Evolutionary conservation across 2,797 vertebrate species (phyloP), one percentile per base, ranked within the genome.

Genomic region (Lacerta viridis): DNA sequence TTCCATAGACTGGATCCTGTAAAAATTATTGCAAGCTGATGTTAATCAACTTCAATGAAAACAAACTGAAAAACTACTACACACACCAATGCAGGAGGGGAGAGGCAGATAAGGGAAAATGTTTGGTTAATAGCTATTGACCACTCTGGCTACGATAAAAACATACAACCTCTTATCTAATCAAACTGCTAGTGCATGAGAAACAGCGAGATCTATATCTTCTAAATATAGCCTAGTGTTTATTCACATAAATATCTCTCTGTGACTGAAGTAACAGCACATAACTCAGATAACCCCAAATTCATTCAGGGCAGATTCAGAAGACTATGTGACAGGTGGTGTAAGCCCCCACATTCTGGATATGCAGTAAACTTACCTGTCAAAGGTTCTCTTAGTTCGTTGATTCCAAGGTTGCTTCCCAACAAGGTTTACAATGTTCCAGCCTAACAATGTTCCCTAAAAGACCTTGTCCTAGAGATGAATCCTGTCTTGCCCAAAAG

Each of bases 1-100:
- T 99, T 50, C 99, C 98, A 94, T 99, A 99, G 82, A 99, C 97
- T 23, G 99, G 99, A 93, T 99, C 99, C 99, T 99, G 94, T 69
- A 88, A 92, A 94, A 72, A 89, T 84, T 79, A 84, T 27, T 0
- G 72, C 87, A 92, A 91, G 17, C n/a, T 85, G 50, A 33, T 88
- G 50, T 2, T 89, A 46, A 94, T 81, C 83, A 61, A 79, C 33
- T n/a, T 41, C 61, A 71, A 72, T 61, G 64, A 82, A 64, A 83
- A 89, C 46, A 92, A 61, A 80, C 8, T 66, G 41, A 43, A 11
- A 25, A 80, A 80, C 23, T 80, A 41, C 36, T 87, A 61, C 11
- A 55, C 2, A 33, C 17, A 33, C 17, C 66, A 66, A 77, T 80
- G 39, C 25, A 2, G 13, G 5, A 18, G n/a, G 50, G 41, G 43